Base-by-base conservation (phyloP, 2,113 vertebrate genomes). In the Barbus barbus region DNA sequence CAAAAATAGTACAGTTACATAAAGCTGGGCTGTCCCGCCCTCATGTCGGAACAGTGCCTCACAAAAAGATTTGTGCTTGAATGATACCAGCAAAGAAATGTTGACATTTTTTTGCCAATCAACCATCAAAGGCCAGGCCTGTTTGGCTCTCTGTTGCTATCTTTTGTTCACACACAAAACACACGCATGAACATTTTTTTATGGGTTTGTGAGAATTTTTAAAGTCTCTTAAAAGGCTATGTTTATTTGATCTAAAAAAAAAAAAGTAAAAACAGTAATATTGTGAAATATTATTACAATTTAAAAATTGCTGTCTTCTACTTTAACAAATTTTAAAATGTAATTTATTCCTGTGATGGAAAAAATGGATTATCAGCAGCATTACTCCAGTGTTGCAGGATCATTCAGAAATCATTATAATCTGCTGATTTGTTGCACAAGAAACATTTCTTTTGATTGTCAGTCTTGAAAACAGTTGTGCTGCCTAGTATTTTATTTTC, bases 51-150 rank as follows among this genome's bases (percentile, higher is more conserved):
- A 81, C 71, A 88, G 73, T 56, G 31, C 78, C 48, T 84, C 86
- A 84, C 48, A 78, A 84, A 84, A 87, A 67, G 67, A 76, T 61
- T 48, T 86, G 63, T 46, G 77, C 80, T 79, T 69, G 38, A 80
- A 28, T 88, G 77, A 81, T 84, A 53, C 79, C 44, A 60, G 86
- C 82, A 60, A 87, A 71, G 73, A 76, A 76, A 72, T 88, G 87
- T 84, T 88, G 87, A 87, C 81, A 87, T 88, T 86, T 85, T 53
- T 88, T 84, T 83, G 48, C 84, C 78, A 81, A 72, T 86, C 87
- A 88, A 88, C 84, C 84, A 88, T 88, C 87, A 88, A 86, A 86
- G 84, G 33, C 41, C 44, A 56, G 56, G 72, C 80, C 61, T 81
- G 84, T 61, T 81, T 65, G 22, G 67, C 46, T 65, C n/a, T 46